Evolutionary conservation across 2,797 vertebrate species (phyloP), one percentile per base, ranked within the genome.

Genomic region (Gobio occitaniae): DNA sequence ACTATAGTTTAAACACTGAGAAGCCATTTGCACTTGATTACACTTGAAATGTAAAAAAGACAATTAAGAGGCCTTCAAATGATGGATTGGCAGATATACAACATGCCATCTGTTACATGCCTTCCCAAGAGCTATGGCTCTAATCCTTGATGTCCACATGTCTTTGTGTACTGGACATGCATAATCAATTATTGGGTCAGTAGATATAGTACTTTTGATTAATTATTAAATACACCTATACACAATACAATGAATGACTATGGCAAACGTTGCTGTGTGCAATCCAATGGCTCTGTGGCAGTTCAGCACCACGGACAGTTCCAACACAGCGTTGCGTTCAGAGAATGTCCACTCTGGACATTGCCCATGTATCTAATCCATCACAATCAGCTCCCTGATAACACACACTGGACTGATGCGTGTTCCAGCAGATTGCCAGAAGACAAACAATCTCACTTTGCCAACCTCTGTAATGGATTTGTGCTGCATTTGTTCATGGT

Each of bases 251-350:
- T 84, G 11, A 68, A 44, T 10, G 29, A 9, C 47, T 68, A 65
- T 81, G 66, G 44, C 8, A 38, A 78, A 81, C 29, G n/a, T 32
- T 74, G 16, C 12, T 50, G 19, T 83, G 41, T 74, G 52, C 29
- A 84, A 41, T 76, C n/a, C 71, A 17, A 61, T 65, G 52, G 29
- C 54, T 71, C 17, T 83, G 32, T 48, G 12, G 78, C 83, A 36
- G 52, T 89, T 89, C 91, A 90, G 91, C 78, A 86, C 82, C 88
- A 86, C 1, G 81, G 87, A 89, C 86, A 89, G 86, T 78, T 82
- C 84, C 83, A 71, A 44, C 8, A 38, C 44, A 63, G 78, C 2
- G 2, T 81, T 82, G 68, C 52, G 12, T 72, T 78, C 78, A 63
- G 29, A 47, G 83, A 83, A 50, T 75, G 63, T 84, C 68, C 84